Evolutionary conservation across 2,888 invertebrate genomes (phyloP).

Genomic region (Megamerina dolium): DNA sequence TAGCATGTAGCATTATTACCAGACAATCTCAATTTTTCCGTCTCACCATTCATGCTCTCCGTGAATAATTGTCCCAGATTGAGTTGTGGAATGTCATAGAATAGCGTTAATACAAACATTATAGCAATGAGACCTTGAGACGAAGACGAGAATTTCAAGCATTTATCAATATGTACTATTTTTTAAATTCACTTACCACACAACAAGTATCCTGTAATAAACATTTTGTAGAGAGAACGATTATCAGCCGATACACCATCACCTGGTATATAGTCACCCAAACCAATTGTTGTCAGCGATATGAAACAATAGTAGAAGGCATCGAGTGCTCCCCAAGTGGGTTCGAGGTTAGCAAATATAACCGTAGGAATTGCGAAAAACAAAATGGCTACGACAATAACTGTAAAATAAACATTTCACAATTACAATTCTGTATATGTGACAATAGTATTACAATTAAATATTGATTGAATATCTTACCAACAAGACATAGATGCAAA

Average conservation of each 20-base stretch:
- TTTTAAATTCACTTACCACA: slow-evolving; percentile 25
- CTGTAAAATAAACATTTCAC: no score
- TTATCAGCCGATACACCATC: slow-evolving; percentile 70
- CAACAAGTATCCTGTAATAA: slow-evolving; percentile 62
- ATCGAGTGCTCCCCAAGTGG: slow-evolving; percentile 78
- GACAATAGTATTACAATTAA: background rate
- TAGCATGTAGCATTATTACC: slow-evolving; percentile 45
- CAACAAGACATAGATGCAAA: slow-evolving; percentile 66
- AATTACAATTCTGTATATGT: background rate
- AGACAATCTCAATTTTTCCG: slow-evolving; percentile 63
- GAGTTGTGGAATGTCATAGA: slow-evolving; percentile 84
- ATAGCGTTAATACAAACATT: slow-evolving; percentile 77
- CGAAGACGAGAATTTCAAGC: slow-evolving; percentile 16
- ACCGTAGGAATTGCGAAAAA: slow-evolving; percentile 72
- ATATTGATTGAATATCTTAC: slow-evolving; percentile 44
- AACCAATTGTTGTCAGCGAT: slow-evolving; percentile 80
- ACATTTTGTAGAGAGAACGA: slow-evolving; percentile 75
- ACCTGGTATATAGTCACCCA: slow-evolving; percentile 80
- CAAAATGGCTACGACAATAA: slow-evolving; percentile 54
- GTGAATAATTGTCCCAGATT: slow-evolving; percentile 76
- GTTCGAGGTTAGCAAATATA: slow-evolving; percentile 69
- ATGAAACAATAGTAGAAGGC: slow-evolving; percentile 89
- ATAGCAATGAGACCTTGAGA: slow-evolving; percentile 69
- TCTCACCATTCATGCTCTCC: slow-evolving; percentile 55
- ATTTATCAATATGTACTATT: background rate